These are phyloP conservation scores for Nycteola revayana DNA, from an alignment of 2,888 invertebrate genomes.

Conservation along the genomic window DNA sequence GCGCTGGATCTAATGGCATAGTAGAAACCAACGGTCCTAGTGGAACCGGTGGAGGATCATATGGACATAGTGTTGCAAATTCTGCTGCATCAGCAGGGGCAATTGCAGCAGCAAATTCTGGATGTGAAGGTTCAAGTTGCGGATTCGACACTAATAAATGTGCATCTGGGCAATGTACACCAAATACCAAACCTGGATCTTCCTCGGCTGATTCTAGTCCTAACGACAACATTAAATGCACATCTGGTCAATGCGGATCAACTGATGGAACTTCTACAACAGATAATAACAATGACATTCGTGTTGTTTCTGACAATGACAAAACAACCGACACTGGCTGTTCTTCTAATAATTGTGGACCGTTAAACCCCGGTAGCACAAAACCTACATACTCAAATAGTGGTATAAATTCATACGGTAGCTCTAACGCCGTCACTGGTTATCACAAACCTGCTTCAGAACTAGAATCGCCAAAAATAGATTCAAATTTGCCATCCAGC, in stretches of 20 bases:
- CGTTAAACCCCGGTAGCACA: conserved; percentile 6
- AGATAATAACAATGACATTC: conserved; percentile 21
- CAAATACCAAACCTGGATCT: conserved; percentile 14
- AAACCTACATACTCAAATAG: conserved; percentile 13
- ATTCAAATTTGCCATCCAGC: conserved; percentile 19
- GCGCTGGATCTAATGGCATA: conserved; percentile 19
- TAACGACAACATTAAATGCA: conserved; percentile 29
- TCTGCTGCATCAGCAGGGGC: conserved; percentile 25
- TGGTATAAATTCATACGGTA: conserved; percentile 27
- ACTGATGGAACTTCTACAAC: conserved; percentile 4
- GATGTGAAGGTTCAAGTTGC: conserved; percentile 48
- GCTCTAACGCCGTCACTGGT: conserved; percentile 21
- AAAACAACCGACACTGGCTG: conserved; percentile 17
- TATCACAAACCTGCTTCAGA: conserved; percentile 41
- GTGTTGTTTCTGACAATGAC: conserved; percentile 11
- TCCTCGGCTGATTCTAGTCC: conserved; percentile 13
- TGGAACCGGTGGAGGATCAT: conserved; percentile 2
- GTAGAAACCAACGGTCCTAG: conserved; percentile 3
- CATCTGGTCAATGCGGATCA: conserved; percentile 27
- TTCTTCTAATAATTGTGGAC: conserved; percentile 22
- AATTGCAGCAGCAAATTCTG: conserved; percentile 16
- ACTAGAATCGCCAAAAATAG: conserved; percentile 53
- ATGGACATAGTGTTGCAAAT: conserved; percentile 28
- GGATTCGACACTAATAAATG: conserved; percentile 36
- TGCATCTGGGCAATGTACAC: conserved; percentile 33